These are phyloP conservation scores for Parus major DNA, from an alignment of 2,113 vertebrate genomes.

Conservation along the genomic window DNA sequence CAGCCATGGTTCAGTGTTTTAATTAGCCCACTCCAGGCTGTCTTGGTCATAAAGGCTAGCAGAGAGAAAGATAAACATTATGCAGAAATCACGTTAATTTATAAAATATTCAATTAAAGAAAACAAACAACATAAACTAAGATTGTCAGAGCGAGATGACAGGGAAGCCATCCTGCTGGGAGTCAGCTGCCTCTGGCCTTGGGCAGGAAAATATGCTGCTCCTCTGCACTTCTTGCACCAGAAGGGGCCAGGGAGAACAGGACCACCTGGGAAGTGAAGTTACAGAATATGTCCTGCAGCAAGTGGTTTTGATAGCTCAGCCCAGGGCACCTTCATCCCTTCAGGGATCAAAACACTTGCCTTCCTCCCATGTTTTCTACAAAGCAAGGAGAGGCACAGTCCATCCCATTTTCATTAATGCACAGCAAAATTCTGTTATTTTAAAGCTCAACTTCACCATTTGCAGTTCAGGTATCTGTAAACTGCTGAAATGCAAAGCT, in stretches of 20 bases:
- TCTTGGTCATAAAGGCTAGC: constrained; percentile 9
- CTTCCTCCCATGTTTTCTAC: background rate
- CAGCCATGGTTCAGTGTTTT: constrained; percentile 46
- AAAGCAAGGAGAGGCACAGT: background rate
- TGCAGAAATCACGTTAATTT: constrained; percentile 42
- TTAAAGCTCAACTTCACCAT: background rate
- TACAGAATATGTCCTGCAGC: background rate
- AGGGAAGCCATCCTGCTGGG: background rate
- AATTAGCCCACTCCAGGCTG: constrained; percentile 48
- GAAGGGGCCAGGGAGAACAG: background rate
- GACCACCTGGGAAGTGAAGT: background rate
- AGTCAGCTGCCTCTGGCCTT: background rate
- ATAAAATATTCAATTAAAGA: constrained; percentile 53
- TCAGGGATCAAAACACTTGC: background rate
- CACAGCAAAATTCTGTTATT: background rate
- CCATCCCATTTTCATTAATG: background rate
- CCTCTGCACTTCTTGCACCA: background rate
- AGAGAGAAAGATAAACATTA: constrained; percentile 27
- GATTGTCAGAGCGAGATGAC: background rate
- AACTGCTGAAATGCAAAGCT: background rate
- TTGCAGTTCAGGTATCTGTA: background rate
- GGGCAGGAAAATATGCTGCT: background rate
- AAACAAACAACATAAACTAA: constrained; percentile 54
- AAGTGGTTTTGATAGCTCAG: background rate
- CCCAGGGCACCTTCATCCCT: background rate